Evolutionary conservation across 1,140 invertebrate species (phyloP).

Genomic region (Papilio machaon): DNA sequence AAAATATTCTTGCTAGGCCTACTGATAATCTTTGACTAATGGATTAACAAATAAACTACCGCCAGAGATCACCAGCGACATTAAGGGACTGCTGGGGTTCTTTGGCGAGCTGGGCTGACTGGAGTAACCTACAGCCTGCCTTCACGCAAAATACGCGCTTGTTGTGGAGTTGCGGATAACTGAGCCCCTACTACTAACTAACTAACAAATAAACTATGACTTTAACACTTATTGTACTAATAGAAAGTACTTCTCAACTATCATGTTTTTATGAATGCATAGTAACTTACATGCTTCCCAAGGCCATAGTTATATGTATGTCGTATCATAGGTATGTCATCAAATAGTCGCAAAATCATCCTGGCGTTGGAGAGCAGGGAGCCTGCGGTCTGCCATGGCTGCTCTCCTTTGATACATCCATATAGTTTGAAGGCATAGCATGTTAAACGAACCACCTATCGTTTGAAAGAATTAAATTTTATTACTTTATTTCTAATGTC

Average conservation of each 20-base stretch:
- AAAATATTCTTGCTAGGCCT: no score
- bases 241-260: background rate
- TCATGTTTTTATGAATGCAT: background rate
- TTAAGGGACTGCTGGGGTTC: no score
- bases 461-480: background rate
- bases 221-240: no score
- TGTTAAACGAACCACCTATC: conserved; percentile 69
- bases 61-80: no score
- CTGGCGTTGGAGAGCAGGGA: conserved; percentile 68
- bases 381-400: conserved; percentile 70
- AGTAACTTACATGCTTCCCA: conserved; percentile 72
- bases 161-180: no score
- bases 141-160: no score
- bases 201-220: no score
- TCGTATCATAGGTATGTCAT: conserved; percentile 75
- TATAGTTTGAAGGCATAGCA: conserved; percentile 74
- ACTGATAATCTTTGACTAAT: background rate
- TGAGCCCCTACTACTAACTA: no score
- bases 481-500: background rate
- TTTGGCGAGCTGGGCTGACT: no score
- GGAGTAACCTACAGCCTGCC: no score
- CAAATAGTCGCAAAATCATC: conserved; percentile 71
- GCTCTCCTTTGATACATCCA: conserved; percentile 68
- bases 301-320: conserved; percentile 75
- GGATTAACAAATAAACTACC: no score